Evolutionary conservation across 2,113 vertebrate species (phyloP), one percentile per base, ranked within the genome.

Genomic region (Bufo gargarizans): DNA sequence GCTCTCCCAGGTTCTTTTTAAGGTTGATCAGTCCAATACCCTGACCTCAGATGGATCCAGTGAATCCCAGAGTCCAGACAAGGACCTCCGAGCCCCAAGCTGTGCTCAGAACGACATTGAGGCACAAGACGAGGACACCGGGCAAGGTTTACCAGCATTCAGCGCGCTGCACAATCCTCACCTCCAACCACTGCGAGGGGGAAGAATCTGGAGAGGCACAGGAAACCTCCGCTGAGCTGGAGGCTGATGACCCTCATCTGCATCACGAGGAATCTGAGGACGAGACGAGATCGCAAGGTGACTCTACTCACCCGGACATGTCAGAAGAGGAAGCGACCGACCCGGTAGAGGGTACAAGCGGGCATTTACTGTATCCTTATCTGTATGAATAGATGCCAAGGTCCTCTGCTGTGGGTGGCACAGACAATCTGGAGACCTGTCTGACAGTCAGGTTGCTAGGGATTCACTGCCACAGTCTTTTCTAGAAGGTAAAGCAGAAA

Each of bases 281-380:
- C 61, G 69, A 47, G 50, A 17, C 20, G 59, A 55, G 20, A 0
- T 87, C 83, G 3, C 87, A 55, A 0, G 69, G 63, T 17, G 91
- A 85, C 71, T 83, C 14, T 0, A 55, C 71, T 43, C 84, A 86
- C 59, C 53, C 43, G 0, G 0, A 5, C 0, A 67, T 77, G 3
- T 89, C 88, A 78, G 63, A 89, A 0, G 85, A 90, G 58, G 89
- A 91, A 0, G 69, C 72, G 0, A 53, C 10, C 4, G 87, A 88
- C 53, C 78, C 63, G 33, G 81, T 90, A 3, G 89, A 16, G 50
- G 14, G 11, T 4, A 43, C 50, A 12, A 13, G 43, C n/a, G 17
- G 4, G 19, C 47, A 84, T 10, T 79, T 91, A 45, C 76, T 91
- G 97, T 99, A 99, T 99, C 98, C 97, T 99, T 96, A 93, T 9